These are phyloP conservation scores for Actenoides hombroni DNA, from an alignment of 2,113 vertebrate species.

Conservation along the genomic window DNA sequence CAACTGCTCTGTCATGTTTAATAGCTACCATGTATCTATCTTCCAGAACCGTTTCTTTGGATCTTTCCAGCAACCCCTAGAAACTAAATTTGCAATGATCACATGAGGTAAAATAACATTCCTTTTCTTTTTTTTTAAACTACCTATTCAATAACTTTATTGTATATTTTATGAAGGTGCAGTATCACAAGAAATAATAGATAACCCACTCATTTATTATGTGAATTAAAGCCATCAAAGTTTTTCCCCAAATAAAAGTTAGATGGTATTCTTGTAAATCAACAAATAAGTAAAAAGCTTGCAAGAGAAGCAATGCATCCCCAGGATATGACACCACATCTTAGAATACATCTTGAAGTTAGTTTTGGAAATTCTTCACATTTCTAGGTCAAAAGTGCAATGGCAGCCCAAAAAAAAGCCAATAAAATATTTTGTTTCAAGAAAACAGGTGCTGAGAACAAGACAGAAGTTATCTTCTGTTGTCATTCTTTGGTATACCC, in stretches of 20 bases:
- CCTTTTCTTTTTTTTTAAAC: not conserved
- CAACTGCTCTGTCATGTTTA: not conserved
- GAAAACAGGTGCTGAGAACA: not conserved
- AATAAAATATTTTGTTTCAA: not conserved
- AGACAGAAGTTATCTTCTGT: not conserved
- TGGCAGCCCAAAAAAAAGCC: not conserved
- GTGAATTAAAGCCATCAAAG: not conserved
- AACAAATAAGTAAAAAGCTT: not conserved
- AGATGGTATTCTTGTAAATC: not conserved
- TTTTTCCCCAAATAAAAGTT: not conserved
- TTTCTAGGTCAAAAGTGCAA: not conserved
- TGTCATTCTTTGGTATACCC: not conserved
- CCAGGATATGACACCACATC: not conserved
- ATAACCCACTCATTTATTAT: not conserved
- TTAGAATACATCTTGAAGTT: not conserved
- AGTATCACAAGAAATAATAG: not conserved
- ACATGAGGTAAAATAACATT: not conserved
- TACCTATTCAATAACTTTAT: not conserved
- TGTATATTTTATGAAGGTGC: not conserved
- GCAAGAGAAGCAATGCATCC: fast-evolving
- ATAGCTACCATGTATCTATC: not conserved
- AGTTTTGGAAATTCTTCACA: not conserved
- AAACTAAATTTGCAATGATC: not conserved
- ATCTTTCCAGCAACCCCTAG: not conserved
- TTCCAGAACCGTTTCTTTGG: not conserved